Conservation (phyloP, 2,113 vertebrate species). For the Edolisoma coerulescens region DNA sequence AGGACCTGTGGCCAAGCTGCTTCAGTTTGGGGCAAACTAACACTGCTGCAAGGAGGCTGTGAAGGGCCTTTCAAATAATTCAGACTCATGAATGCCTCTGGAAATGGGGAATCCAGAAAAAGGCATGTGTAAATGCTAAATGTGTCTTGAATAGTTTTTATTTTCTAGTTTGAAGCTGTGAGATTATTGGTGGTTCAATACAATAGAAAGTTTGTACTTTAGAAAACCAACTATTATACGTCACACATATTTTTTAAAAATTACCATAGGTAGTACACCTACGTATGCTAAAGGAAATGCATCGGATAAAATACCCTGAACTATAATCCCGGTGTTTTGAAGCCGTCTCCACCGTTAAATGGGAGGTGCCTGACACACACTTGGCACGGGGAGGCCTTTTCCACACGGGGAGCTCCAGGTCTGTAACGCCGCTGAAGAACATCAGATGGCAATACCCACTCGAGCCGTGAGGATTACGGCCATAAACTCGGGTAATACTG, state of each 20-base stretch:
- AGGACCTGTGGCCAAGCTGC: background rate
- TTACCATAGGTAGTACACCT: fast-evolving
- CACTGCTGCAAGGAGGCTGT: background rate
- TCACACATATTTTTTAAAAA: fast-evolving
- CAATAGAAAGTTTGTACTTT: background rate
- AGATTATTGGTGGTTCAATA: background rate
- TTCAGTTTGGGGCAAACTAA: too few relatives aligned
- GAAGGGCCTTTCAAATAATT: background rate
- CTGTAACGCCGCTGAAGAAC: background rate
- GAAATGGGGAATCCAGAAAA: background rate
- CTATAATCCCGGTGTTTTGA: background rate
- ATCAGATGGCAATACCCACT: background rate
- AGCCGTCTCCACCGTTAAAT: background rate
- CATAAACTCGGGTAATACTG: fast-evolving
- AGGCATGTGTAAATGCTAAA: background rate
- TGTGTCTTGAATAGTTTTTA: background rate
- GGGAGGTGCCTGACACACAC: background rate
- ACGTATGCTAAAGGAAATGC: background rate
- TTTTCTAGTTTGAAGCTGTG: background rate
- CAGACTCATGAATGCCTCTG: background rate
- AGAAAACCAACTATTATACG: background rate
- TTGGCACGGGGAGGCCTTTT: background rate
- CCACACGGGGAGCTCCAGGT: background rate
- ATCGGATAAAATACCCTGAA: background rate
- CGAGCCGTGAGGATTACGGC: background rate